Evolutionary conservation across 2,888 invertebrate genomes (phyloP).

Genomic region (Sceliomorpha sp.): DNA sequence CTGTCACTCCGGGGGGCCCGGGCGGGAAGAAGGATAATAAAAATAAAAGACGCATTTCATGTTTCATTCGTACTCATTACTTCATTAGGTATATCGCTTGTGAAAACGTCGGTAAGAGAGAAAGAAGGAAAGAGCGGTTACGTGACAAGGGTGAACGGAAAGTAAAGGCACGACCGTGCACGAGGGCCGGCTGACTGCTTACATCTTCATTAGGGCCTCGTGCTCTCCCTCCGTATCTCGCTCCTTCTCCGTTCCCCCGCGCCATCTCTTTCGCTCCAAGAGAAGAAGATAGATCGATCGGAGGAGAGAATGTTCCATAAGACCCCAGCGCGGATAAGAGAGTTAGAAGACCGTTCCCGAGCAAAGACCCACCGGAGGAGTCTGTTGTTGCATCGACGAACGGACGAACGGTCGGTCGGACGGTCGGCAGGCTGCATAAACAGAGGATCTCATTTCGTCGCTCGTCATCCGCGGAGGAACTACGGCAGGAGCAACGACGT

Average conservation of each 20-base stretch:
- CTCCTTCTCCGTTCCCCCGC: conserved; percentile 36
- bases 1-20: no score
- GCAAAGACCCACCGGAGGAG: conserved; percentile 79
- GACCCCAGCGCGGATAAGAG: conserved; percentile 67
- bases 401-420: conserved; percentile 63
- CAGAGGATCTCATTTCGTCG: conserved; percentile 77
- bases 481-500: neutral
- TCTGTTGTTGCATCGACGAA: conserved; percentile 77
- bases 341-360: conserved; percentile 73
- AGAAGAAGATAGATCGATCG: conserved; percentile 37
- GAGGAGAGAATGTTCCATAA: conserved; percentile 59
- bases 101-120: conserved; percentile 45
- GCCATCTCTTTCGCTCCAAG: conserved; percentile 31
- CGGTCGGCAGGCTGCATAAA: conserved; percentile 69
- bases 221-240: conserved; percentile 60
- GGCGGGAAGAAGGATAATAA: neutral
- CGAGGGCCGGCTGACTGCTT: conserved; percentile 76
- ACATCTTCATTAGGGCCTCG: conserved; percentile 80
- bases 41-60: conserved; percentile 8
- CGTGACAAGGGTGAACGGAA: conserved; percentile 58
- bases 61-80: conserved; percentile 38
- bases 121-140: conserved; percentile 38
- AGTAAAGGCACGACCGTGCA: conserved; percentile 66
- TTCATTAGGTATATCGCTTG: conserved; percentile 50
- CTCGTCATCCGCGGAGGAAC: neutral